Evolutionary conservation across 2,888 invertebrate genomes (phyloP), one percentile per base, ranked within the genome.

Genomic region (Meteorus colon): DNA sequence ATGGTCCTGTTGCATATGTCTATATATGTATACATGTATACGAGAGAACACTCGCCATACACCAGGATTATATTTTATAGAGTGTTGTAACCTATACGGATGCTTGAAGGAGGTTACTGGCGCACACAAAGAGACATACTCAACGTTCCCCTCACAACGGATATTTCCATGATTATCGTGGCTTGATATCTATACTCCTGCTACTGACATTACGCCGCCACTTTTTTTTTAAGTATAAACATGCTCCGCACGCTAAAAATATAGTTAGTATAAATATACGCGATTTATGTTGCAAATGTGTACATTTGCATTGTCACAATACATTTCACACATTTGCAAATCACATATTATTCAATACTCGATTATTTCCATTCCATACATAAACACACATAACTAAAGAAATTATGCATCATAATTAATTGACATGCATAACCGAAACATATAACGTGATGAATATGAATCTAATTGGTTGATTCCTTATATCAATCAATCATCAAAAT

Each of bases 121-220:
- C 60, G 65, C 65, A 77, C 73, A 71, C 76, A 48, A 74, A 48
- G n/a, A 75, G 73, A 74, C n/a, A 70, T 34, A 70, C 77, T 81
- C 79, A 78, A 81, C 79, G 79, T 78, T 79, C 79, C 77, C 78
- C 78, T 75, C 62, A 51, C 67, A 78, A 75, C 78, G 81, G 76
- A 82, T 82, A 83, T 83, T 84, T 81, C 77, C 82, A 80, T 82
- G 82, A 83, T 84, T 86, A 86, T 86, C 85, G 76, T 62, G 45
- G 67, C 77, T 73, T 77, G 77, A 82, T 83, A 86, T 86, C 83
- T 81, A 68, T 70, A 76, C 75, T 60, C 62, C 76, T 78, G 76
- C 78, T 69, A 73, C 65, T 63, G 48, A 68, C 75, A 76, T 51
- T 75, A 70, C 71, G 71, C 75, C 48, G 37, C 66, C 75, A 68